These are phyloP conservation scores for Chrysina gloriosa DNA, from an alignment of 2,888 invertebrate species.

Conservation along the genomic window DNA sequence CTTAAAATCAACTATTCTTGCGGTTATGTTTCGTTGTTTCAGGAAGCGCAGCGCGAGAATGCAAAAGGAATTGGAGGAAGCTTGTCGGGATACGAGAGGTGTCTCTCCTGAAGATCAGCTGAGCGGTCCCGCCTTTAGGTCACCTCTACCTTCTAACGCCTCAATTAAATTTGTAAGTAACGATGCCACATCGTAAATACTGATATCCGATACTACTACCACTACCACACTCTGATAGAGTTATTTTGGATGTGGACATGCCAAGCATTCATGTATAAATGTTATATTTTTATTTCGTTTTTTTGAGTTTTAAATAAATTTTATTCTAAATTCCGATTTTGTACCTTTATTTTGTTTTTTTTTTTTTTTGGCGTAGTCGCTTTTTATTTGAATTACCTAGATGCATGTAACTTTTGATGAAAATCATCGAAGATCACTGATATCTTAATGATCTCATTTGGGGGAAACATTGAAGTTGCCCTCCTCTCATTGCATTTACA, in stretches of 20 bases:
- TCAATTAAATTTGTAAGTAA: slow-evolving; percentile 81
- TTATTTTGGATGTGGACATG: not conserved
- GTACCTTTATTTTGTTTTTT: not conserved
- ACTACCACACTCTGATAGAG: no score
- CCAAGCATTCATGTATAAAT: slow-evolving; percentile 1
- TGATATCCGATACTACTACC: not conserved
- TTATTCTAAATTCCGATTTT: slow-evolving; percentile 10
- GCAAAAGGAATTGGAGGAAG: slow-evolving; percentile 91
- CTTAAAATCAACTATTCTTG: no score
- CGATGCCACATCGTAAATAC: slow-evolving; percentile 14
- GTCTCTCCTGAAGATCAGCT: slow-evolving; percentile 68
- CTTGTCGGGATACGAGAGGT: slow-evolving; percentile 79
- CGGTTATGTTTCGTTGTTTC: slow-evolving; percentile 61
- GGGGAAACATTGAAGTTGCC: no score
- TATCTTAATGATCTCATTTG: no score
- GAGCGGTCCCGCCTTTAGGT: slow-evolving; percentile 55
- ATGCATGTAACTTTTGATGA: not conserved
- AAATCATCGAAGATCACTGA: no score
- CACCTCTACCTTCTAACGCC: slow-evolving; percentile 75
- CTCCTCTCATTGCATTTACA: no score
- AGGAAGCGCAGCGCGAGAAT: slow-evolving; percentile 90
- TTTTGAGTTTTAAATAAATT: slow-evolving; percentile 25
- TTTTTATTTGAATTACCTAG: not conserved
- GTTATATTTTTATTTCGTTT: slow-evolving; percentile 5
- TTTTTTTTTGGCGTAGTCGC: not conserved